Evolutionary conservation across 2,888 invertebrate species (phyloP).

Genomic region (Drosophila anomalata): DNA sequence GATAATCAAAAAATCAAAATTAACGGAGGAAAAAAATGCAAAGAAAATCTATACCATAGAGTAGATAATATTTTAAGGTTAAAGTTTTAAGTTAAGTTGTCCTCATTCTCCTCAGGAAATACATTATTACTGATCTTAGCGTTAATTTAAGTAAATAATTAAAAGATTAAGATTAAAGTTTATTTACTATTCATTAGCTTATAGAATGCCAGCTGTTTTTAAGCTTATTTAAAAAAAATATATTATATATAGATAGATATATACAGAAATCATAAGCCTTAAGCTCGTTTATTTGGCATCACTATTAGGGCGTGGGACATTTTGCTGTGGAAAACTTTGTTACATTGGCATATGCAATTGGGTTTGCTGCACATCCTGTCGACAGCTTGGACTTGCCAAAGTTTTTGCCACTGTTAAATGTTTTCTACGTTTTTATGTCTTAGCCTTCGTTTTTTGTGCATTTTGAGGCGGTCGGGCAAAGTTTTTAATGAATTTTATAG

Average conservation of each 20-base stretch:
- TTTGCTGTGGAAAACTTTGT: constrained; percentile 62
- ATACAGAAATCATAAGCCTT: background rate
- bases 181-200: too few species aligned
- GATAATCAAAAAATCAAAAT: background rate
- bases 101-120: too few species aligned
- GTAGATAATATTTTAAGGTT: too few species aligned
- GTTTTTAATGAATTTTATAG: constrained; percentile 79
- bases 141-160: too few species aligned
- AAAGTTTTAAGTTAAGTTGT: too few species aligned
- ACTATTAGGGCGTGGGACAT: constrained; percentile 49
- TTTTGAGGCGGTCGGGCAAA: constrained; percentile 51
- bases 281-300: constrained; percentile 44
- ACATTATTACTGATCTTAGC: too few species aligned
- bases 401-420: constrained; percentile 74
- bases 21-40: background rate
- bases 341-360: constrained; percentile 79
- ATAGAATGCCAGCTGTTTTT: too few species aligned
- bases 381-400: constrained; percentile 77
- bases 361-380: constrained; percentile 79
- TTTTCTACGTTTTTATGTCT: constrained; percentile 57
- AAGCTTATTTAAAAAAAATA: too few species aligned
- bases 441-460: constrained; percentile 39
- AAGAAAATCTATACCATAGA: too few species aligned
- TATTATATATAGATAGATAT: too few species aligned
- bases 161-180: too few species aligned